Evolutionary conservation across 2,113 vertebrate species (phyloP), one percentile per base, ranked within the genome.

Genomic region (Dromas ardeola): DNA sequence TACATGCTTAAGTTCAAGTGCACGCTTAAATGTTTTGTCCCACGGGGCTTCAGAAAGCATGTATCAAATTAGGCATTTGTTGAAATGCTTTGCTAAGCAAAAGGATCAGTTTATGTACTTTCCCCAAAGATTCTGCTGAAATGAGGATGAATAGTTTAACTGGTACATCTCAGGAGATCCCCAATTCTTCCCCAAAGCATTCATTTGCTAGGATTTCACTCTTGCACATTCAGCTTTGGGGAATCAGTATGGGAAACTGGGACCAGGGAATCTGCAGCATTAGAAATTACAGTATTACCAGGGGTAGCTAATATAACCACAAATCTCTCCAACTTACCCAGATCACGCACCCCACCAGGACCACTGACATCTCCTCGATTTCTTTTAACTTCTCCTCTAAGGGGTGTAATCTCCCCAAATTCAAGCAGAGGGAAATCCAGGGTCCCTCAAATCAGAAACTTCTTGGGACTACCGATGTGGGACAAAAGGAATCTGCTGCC

Each of bases 31-130:
- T 17, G 53, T 76, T 76, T 56, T 2, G 4, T 70, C 90, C 71
- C 93, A 50, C 0, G 0, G 62, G 70, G 49, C 66, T 69, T 85
- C 3, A 1, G 43, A 93, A 95, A 91, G 90, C 52, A 43, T 65
- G 63, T 78, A 58, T 83, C 92, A 88, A 82, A 94, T 90, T 7
- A 91, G 74, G 87, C 74, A 62, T 76, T 90, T 85, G 67, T 52
- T 82, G 81, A 86, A 96, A 96, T 21, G 87, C 81, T 92, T 90
- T 96, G 85, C 74, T 86, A 83, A 94, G 90, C 90, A 93, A 86
- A 95, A 80, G 71, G 36, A 95, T 66, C 63, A 27, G 53, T 94
- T 93, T 92, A 66, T 0, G 0, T 72, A 87, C 62, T 69, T 84
- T 81, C 86, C 74, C 81, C 71, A 74, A 62, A 88, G 89, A 88